phyloP scores from a whole-genome alignment of 1,140 invertebrate genomes.

The Calliopsis andreniformis region DNA sequence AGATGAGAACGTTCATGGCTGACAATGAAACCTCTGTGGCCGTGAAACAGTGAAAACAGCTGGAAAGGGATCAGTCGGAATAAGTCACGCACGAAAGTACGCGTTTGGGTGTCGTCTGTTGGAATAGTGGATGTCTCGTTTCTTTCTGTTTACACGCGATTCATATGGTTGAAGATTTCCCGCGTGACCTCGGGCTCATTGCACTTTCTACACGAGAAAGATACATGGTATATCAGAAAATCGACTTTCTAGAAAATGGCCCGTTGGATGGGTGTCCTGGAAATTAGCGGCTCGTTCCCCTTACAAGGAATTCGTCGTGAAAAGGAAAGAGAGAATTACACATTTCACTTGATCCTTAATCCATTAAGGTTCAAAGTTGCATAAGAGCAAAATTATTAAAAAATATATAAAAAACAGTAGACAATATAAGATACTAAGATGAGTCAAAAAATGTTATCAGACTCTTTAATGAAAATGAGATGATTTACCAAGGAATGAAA shows the following conservation, averaged over 20 bases:
- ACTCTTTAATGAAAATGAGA: too few species aligned
- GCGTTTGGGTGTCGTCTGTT: not conserved
- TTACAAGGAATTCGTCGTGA: not conserved
- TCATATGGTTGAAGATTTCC: conserved; percentile 47
- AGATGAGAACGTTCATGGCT: not conserved
- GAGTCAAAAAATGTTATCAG: too few species aligned
- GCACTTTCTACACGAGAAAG: conserved; percentile 55
- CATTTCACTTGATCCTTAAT: too few species aligned
- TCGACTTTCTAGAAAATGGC: conserved; percentile 57
- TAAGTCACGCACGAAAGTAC: not conserved
- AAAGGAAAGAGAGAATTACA: too few species aligned
- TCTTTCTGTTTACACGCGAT: conserved; percentile 29
- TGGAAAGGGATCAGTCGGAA: not conserved
- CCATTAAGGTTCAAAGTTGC: too few species aligned
- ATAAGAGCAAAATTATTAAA: too few species aligned
- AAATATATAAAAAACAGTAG: too few species aligned
- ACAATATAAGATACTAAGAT: too few species aligned
- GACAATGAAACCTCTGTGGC: too few species aligned
- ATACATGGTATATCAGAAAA: conserved; percentile 50
- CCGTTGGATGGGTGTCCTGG: not conserved
- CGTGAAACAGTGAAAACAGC: conserved; percentile 1
- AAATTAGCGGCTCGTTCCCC: not conserved
- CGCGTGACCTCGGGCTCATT: conserved; percentile 29
- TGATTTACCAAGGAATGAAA: too few species aligned
- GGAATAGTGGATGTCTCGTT: not conserved